Percentiles rank a stretch among this genome's conserved stretches.
phyloP scores from a whole-genome alignment of 2,888 invertebrate species.

The Cheilosia vernalis region DNA sequence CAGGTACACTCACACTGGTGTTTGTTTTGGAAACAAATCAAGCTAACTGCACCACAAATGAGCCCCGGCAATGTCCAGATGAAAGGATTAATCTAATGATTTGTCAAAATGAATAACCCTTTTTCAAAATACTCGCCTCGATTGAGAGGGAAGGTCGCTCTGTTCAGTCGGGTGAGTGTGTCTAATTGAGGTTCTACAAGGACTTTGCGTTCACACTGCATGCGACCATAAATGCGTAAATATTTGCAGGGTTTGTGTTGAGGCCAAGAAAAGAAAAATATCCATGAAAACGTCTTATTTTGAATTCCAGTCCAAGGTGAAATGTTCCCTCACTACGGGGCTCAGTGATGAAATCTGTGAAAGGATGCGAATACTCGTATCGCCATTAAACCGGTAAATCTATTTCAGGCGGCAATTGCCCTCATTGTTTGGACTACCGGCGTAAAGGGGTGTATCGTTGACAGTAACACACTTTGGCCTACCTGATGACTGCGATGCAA shows the following conservation, averaged over 20 bases:
- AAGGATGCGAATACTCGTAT: constrained; percentile 39
- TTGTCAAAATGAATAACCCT: constrained; percentile 79
- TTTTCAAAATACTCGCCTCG: constrained; percentile 45
- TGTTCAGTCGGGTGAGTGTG: constrained; percentile 28
- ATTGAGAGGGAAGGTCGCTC: not conserved
- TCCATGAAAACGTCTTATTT: constrained; percentile 36
- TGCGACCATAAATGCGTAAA: constrained; percentile 63
- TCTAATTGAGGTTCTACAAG: constrained; percentile 43
- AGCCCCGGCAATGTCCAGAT: constrained; percentile 32
- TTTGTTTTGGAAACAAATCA: constrained; percentile 72
- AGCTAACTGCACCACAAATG: constrained; percentile 62
- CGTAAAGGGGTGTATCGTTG: constrained; percentile 70
- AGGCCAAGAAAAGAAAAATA: constrained; percentile 18
- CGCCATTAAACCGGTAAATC: constrained; percentile 39
- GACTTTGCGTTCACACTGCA: constrained; percentile 8
- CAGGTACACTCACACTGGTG: constrained; percentile 44
- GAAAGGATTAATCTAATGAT: constrained; percentile 82
- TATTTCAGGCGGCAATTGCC: constrained; percentile 55
- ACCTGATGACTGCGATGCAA: constrained; percentile 57
- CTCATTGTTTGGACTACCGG: constrained; percentile 66
- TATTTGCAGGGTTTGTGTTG: constrained; percentile 51
- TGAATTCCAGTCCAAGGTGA: constrained; percentile 43
- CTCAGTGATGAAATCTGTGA: constrained; percentile 33
- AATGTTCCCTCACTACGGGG: not conserved
- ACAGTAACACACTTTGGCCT: constrained; percentile 43